phyloP scores from a whole-genome alignment of 2,888 invertebrate genomes.

The Hydropsyche betteni region DNA sequence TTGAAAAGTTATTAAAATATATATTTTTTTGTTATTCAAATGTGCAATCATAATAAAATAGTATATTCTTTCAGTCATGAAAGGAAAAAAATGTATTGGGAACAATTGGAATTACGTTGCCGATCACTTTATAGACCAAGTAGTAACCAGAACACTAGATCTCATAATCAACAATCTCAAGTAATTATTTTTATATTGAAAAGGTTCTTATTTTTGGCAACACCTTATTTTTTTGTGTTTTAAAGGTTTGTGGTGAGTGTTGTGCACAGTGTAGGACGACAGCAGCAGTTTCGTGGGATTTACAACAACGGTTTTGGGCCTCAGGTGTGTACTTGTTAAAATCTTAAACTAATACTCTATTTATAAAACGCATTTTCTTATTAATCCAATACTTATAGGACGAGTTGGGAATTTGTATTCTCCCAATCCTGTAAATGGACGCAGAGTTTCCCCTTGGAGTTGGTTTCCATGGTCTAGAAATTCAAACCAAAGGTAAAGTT shows the following conservation, averaged over 20 bases:
- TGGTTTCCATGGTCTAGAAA: slow-evolving; percentile 76
- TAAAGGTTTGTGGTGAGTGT: slow-evolving; percentile 61
- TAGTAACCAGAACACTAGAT: slow-evolving; percentile 57
- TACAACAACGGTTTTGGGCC: slow-evolving; percentile 65
- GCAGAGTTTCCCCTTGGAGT: slow-evolving; percentile 75
- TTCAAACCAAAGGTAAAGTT: slow-evolving; percentile 62
- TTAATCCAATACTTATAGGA: slow-evolving; percentile 58
- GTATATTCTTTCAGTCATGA: slow-evolving; percentile 74
- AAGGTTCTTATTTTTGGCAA: not conserved
- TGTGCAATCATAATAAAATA: slow-evolving; percentile 3
- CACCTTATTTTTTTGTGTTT: slow-evolving; percentile 31
- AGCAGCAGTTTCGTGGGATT: slow-evolving; percentile 64
- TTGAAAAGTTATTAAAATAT: not conserved
- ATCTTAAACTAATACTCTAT: not conserved
- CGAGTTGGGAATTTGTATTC: slow-evolving; percentile 84
- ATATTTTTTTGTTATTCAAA: slow-evolving; percentile 3
- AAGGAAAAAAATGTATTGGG: slow-evolving; percentile 95
- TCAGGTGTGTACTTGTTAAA: slow-evolving; percentile 56
- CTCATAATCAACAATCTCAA: slow-evolving; percentile 74
- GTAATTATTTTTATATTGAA: slow-evolving; percentile 65
- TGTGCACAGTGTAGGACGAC: slow-evolving; percentile 62
- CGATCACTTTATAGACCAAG: slow-evolving; percentile 74
- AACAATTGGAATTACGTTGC: slow-evolving; percentile 85
- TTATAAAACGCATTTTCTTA: not conserved
- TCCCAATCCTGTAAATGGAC: slow-evolving; percentile 76